phyloP scores from a whole-genome alignment of 2,113 vertebrate genomes.

The Laticauda colubrina region DNA sequence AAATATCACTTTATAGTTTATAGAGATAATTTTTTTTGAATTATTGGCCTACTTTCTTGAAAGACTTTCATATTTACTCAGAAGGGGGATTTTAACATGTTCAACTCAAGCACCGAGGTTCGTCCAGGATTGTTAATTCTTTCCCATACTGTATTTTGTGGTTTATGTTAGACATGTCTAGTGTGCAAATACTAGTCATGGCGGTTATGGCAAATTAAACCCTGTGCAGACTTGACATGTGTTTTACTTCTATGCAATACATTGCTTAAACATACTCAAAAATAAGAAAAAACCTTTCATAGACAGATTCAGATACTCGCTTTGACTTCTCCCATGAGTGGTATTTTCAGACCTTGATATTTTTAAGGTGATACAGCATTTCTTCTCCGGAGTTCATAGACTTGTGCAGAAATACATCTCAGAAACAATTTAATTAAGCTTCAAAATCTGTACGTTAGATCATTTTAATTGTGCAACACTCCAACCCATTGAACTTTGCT shows the following conservation, averaged over 20 bases:
- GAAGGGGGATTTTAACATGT: neutral
- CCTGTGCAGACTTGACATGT: neutral
- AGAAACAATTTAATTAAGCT: slow-evolving; percentile 47
- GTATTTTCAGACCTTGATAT: neutral
- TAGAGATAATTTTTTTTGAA: neutral
- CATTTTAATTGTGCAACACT: slow-evolving; percentile 26
- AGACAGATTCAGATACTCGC: neutral
- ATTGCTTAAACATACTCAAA: neutral
- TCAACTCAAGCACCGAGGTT: neutral
- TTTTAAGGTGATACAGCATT: neutral
- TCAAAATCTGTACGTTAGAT: slow-evolving; percentile 22
- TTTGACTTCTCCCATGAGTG: neutral
- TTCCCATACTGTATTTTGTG: neutral
- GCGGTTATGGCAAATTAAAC: neutral
- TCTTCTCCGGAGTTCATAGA: neutral
- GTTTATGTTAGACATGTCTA: neutral
- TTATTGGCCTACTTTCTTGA: neutral
- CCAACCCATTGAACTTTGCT: slow-evolving; percentile 17
- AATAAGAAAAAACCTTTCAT: neutral
- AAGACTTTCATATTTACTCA: neutral
- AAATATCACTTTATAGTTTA: neutral
- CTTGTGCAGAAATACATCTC: slow-evolving; percentile 31
- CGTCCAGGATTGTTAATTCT: neutral
- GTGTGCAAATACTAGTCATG: neutral
- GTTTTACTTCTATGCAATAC: neutral